Base-by-base conservation (phyloP, 2,113 vertebrate genomes). In the Sciurus niger region DNA sequence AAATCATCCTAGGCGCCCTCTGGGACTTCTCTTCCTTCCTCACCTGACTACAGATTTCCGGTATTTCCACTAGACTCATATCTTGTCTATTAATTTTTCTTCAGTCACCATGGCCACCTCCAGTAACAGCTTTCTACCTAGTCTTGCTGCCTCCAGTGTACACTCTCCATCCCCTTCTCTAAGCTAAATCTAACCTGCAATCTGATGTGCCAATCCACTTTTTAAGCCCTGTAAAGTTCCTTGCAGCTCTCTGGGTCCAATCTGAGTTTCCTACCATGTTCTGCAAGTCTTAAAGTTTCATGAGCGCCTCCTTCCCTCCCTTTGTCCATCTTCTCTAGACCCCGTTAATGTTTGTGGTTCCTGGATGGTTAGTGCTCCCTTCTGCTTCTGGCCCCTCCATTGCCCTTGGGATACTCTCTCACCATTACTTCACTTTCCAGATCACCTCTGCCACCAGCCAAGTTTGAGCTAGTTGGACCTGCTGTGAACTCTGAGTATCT, bases 401-500 rank as follows among this genome's bases (percentile, higher is more conserved):
- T 67, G 10, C 48, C 4, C 34, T 43, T 85, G n/a, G 53, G 8
- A 16, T 67, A 10, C 48, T 0, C 9, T 8, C 24, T 46, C 12
- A 22, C 13, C 2, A 0, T 30, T 58, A 6, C 72, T n/a, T 90
- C 43, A 55, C 37, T 86, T 85, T 96, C 55, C 25, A 79, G 32
- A 40, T 63, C 2, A n/a, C 13, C 10, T 63, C n/a, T 55, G 13
- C 8, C n/a, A 3, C 37, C 12, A 67, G 28, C 37, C 60, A 43
- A 4, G 32, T 51, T 4, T 72, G 40, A 37, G 10, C 63, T 40
- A 16, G 22, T 24, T 77, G 68, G 58, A n/a, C 8, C 9, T 17
- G 22, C 2, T 0, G 3, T 60, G 37, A 73, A 3, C 40, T 11
- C 6, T 1, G 3, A 72, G 30, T 17, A 67, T 10, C 6, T 65